Conservation (phyloP, 2,113 vertebrate species). For the Pristiophorus japonicus region DNA sequence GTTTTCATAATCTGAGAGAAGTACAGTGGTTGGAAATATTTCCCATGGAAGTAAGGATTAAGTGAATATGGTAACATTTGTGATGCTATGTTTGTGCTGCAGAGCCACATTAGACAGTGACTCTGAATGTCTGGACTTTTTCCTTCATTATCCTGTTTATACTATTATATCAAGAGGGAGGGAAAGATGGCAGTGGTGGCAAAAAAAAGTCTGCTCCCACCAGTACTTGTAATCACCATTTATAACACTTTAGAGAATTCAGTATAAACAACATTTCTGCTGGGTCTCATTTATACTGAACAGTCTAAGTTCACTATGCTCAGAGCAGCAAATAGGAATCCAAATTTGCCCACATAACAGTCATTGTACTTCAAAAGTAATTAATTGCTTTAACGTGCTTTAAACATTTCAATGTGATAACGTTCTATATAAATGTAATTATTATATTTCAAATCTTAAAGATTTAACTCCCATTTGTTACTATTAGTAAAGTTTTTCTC, state of each 20-base stretch:
- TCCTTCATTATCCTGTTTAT: neutral
- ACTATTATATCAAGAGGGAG: neutral
- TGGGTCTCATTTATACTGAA: neutral
- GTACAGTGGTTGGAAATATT: neutral
- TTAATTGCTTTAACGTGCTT: neutral
- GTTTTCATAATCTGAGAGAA: neutral
- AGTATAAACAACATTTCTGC: neutral
- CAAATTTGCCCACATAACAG: neutral
- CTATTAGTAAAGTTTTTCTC: neutral
- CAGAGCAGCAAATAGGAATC: neutral
- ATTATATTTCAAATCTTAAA: neutral
- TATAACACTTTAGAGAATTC: no score
- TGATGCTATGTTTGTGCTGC: neutral
- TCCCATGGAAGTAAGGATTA: neutral
- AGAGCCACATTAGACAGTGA: neutral
- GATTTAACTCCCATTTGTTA: neutral
- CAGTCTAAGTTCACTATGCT: neutral
- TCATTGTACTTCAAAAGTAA: neutral
- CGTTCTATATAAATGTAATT: neutral
- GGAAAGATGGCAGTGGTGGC: neutral
- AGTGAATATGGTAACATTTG: neutral
- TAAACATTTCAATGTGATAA: neutral
- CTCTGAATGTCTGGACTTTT: neutral
- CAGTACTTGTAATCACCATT: no score
- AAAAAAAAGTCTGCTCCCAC: neutral